Evolutionary conservation across 2,888 invertebrate genomes (phyloP).

Genomic region (Camponotus fellah): DNA sequence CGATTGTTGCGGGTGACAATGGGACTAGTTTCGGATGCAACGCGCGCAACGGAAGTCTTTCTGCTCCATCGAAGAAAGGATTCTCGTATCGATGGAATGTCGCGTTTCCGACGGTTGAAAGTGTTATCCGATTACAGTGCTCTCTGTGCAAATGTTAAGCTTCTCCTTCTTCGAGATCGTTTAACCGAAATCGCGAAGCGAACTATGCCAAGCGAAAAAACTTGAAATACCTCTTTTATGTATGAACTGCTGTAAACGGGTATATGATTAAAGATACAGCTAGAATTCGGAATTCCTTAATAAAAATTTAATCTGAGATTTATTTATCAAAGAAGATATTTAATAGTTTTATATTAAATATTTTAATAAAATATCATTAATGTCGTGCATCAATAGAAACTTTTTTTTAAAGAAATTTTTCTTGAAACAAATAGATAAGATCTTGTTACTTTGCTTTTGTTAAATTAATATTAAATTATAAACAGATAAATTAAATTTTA

Average conservation of each 20-base stretch:
- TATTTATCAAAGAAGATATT: not conserved
- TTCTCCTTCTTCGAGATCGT: conserved; percentile 10
- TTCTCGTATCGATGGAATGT: conserved; percentile 67
- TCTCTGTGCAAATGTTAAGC: conserved; percentile 36
- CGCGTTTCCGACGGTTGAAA: conserved; percentile 66
- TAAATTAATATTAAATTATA: too few species aligned
- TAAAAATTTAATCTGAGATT: not conserved
- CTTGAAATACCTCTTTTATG: not conserved
- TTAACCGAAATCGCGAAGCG: conserved; percentile 22
- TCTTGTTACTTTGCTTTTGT: too few species aligned
- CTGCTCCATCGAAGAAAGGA: conserved; percentile 56
- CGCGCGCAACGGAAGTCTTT: conserved; percentile 68
- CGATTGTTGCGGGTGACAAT: conserved; percentile 67
- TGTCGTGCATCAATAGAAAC: too few species aligned
- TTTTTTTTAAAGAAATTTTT: too few species aligned
- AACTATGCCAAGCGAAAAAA: not conserved
- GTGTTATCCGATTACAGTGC: conserved; percentile 70
- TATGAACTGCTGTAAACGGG: not conserved
- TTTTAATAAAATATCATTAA: too few species aligned
- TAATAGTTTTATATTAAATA: not conserved
- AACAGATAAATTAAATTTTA: too few species aligned
- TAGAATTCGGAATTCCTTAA: not conserved
- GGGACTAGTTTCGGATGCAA: conserved; percentile 54
- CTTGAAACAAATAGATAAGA: too few species aligned
- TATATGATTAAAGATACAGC: not conserved